Percentiles rank a stretch among this genome's conserved stretches.
Conservation (phyloP, 2,888 invertebrate species). For the Lepidocyrtoides sp. region DNA sequence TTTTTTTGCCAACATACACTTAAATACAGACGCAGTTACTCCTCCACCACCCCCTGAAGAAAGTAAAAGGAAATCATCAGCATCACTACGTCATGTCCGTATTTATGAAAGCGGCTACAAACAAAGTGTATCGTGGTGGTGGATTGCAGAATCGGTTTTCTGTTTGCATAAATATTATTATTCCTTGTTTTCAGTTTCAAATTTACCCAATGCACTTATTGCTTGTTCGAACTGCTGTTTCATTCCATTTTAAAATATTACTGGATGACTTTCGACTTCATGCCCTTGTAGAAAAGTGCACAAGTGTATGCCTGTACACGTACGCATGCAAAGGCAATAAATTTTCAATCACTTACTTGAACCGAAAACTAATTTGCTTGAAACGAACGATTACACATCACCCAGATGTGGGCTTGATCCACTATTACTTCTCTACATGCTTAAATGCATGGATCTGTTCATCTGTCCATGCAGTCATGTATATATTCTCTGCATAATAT, state of each 20-base stretch:
- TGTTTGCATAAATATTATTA: constrained; percentile 31
- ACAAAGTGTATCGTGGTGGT: background rate
- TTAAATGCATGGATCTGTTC: constrained; percentile 25
- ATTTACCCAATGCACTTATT: background rate
- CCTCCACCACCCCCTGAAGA: background rate
- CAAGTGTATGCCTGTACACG: background rate
- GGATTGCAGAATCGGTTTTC: too few species aligned
- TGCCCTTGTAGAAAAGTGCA: background rate
- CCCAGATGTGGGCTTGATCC: constrained; percentile 68
- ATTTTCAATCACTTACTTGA: constrained; percentile 79
- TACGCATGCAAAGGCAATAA: constrained; percentile 73
- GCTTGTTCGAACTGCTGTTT: background rate
- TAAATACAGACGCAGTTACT: background rate
- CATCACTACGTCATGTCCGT: background rate
- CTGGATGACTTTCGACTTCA: constrained; percentile 1
- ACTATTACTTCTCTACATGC: constrained; percentile 46
- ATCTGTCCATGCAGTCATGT: constrained; percentile 28
- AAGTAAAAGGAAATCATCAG: constrained; percentile 21
- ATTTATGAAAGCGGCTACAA: background rate
- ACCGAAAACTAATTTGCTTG: constrained; percentile 80
- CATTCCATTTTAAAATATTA: background rate
- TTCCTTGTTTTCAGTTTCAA: constrained; percentile 6
- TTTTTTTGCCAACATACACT: constrained; percentile 15
- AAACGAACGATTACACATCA: constrained; percentile 77
- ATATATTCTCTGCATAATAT: background rate